Evolutionary conservation across 2,113 vertebrate species (phyloP).

Genomic region (Leptosomus discolor): DNA sequence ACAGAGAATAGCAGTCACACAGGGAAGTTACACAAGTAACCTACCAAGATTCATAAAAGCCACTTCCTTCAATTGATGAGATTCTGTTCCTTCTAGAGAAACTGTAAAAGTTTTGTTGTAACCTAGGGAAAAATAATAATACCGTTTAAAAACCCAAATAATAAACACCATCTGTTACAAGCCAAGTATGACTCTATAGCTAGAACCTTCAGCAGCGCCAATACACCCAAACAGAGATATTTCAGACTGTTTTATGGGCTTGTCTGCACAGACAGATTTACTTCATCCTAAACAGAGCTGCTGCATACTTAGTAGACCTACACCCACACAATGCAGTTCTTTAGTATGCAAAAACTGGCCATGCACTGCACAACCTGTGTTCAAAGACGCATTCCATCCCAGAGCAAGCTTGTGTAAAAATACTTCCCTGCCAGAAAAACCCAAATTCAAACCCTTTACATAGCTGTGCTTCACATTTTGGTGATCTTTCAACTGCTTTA

Average conservation of each 20-base stretch:
- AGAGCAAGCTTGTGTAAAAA: not conserved
- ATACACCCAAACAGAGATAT: not conserved
- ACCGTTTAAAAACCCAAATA: not conserved
- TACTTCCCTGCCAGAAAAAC: not conserved
- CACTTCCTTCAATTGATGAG: slow-evolving; percentile 54
- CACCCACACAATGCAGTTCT: not conserved
- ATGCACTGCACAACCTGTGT: not conserved
- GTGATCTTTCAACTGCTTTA: not conserved
- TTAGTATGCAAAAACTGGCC: not conserved
- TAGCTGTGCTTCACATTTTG: not conserved
- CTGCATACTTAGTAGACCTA: not conserved
- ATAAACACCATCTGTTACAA: slow-evolving; percentile 4
- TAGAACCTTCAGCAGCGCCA: not conserved
- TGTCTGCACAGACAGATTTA: not conserved
- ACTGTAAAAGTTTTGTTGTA: slow-evolving; percentile 87
- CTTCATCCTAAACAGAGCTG: not conserved
- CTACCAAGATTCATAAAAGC: slow-evolving; percentile 89
- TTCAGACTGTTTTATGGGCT: not conserved
- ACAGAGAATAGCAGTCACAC: not conserved
- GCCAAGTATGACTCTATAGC: not conserved
- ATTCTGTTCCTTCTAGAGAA: slow-evolving; percentile 62
- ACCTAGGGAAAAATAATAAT: slow-evolving; percentile 69
- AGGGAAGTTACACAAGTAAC: slow-evolving; percentile 31
- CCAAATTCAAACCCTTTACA: not conserved
- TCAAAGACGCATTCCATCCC: not conserved